Percentiles rank a stretch among this genome's conserved stretches.
phyloP scores from a whole-genome alignment of 2,797 vertebrate species.

The Danio jaintianensis region DNA sequence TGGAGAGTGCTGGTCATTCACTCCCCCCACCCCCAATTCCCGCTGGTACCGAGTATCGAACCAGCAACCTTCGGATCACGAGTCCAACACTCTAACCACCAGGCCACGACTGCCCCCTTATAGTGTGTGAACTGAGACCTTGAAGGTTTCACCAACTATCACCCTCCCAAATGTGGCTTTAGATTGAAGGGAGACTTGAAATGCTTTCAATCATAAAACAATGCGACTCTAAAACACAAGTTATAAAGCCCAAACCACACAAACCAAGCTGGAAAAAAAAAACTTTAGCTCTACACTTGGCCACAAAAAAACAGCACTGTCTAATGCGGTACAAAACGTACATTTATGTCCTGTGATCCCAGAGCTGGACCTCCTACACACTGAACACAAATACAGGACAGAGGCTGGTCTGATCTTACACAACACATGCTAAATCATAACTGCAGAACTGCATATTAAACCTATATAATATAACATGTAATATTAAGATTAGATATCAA shows the following conservation, averaged over 20 bases:
- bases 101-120: too few species aligned
- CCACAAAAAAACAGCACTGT: slow-evolving; percentile 9
- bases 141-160: slow-evolving; percentile 41
- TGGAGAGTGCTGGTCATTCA: too few species aligned
- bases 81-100: too few species aligned
- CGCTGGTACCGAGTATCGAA: too few species aligned
- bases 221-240: slow-evolving; percentile 12
- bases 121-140: slow-evolving; percentile 6
- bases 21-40: too few species aligned
- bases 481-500: too few species aligned
- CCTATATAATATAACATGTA: too few species aligned
- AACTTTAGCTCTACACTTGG: not conserved
- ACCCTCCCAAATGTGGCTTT: slow-evolving; percentile 29
- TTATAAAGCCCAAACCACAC: slow-evolving; percentile 47
- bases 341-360: not conserved
- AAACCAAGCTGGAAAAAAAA: slow-evolving; percentile 12
- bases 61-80: too few species aligned
- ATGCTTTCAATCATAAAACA: slow-evolving; percentile 28
- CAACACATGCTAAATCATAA: not conserved
- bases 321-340: slow-evolving; percentile 26
- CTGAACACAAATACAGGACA: not conserved
- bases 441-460: not conserved
- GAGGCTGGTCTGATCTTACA: not conserved
- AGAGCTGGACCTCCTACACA: slow-evolving; percentile 4
- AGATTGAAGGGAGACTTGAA: slow-evolving; percentile 24